Evolutionary conservation across 1,140 invertebrate species (phyloP), one percentile per base, ranked within the genome.

Genomic region (Bombus affinis): DNA sequence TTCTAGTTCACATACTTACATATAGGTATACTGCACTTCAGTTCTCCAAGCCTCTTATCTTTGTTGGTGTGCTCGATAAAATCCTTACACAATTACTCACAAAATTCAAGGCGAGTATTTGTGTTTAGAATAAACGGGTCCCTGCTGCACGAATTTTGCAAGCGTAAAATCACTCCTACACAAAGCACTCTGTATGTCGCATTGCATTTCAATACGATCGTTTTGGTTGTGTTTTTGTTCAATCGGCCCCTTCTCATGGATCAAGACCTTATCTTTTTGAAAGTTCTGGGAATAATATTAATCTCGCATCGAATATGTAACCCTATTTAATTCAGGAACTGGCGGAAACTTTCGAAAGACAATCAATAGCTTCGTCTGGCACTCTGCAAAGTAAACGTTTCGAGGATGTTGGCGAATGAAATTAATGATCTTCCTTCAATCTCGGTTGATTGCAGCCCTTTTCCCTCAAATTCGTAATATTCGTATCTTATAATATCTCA

Each of bases 41-140:
- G 72, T 62, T 37, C 25, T 73, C 57, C 82, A 75, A 75, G 68
- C 76, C 75, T 78, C 65, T 75, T 62, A 32, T 65, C n/a, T 5
- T 35, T 47, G 10, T 32, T 6, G 59, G 25, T 15, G 25, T 39
- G 62, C 79, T 79, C 65, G 80, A 81, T 66, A 74, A 66, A 39
- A 85, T 71, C 74, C 88, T 87, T 76, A 78, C 78, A 90, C 83
- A 90, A 90, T 89, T 89, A 89, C 89, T 90, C 86, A 90, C 75
- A 90, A 82, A 42, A 90, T 85, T 85, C 78, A 88, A 76, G 62
- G 88, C 86, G 88, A 90, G 86, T 88, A 90, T 76, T 90, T 90
- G 88, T 88, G 79, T 59, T 85, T 83, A 79, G 80, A 74, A 65
- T 76, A n/a, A 70, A 72, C 10, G 13, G 6, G 2, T 0, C 66